phyloP scores from a whole-genome alignment of 37 sponge, comb jelly and placozoan genomes.

The Beroe forskalii region DNA sequence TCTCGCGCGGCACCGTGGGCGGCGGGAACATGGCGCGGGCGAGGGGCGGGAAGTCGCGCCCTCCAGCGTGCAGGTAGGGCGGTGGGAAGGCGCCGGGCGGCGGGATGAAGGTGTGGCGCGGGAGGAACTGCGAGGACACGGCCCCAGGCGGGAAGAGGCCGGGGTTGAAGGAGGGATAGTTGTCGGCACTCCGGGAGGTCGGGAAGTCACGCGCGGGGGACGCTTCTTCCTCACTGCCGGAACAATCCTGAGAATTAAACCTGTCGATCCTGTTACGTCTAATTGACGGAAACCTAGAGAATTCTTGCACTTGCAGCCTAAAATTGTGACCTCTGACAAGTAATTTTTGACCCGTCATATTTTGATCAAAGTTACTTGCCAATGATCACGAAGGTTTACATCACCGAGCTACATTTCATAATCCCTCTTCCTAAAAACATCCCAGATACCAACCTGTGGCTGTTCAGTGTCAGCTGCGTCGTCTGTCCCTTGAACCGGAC shows the following conservation, averaged over 20 bases:
- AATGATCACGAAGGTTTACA: too few relatives aligned
- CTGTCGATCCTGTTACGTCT: slow-evolving; percentile 7
- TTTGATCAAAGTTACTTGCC: too few relatives aligned
- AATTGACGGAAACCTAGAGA: too few relatives aligned
- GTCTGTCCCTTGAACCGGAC: not conserved
- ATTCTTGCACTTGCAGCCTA: too few relatives aligned
- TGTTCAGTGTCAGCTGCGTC: not conserved
- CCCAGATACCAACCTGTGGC: slow-evolving; percentile 27
- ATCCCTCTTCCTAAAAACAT: too few relatives aligned
- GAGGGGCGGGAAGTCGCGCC: slow-evolving; percentile 29
- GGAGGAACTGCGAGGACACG: slow-evolving; percentile 27
- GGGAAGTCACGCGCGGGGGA: slow-evolving; percentile 25
- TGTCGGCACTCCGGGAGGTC: not conserved
- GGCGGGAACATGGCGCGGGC: slow-evolving; percentile 54
- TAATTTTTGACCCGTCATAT: too few relatives aligned
- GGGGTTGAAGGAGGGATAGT: slow-evolving; percentile 56
- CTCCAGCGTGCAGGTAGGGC: slow-evolving; percentile 29
- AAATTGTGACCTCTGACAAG: too few relatives aligned
- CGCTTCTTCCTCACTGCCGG: slow-evolving; percentile 29
- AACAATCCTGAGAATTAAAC: slow-evolving; percentile 27
- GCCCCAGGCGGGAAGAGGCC: slow-evolving; percentile 30
- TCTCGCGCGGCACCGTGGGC: slow-evolving; percentile 1
- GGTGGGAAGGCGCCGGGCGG: slow-evolving; percentile 43
- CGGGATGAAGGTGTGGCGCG: slow-evolving; percentile 34
- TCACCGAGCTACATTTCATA: too few relatives aligned